Conservation (phyloP, 1,140 invertebrate genomes). For the Polyergus mexicanus region DNA sequence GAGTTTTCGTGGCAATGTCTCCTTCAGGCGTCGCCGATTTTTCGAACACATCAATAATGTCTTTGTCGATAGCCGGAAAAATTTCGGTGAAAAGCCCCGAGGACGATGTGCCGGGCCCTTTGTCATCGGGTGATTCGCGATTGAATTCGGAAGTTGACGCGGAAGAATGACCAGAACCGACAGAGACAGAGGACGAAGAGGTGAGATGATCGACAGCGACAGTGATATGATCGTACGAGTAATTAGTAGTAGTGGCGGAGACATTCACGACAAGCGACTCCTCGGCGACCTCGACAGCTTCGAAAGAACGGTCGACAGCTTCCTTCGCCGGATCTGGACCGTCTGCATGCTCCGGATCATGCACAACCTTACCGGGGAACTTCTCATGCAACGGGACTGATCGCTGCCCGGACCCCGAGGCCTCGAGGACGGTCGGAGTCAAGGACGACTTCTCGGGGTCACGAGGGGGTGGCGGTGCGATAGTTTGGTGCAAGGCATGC, state of each 20-base stretch:
- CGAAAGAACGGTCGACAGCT: background rate
- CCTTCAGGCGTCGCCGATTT: background rate
- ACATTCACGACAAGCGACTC: constrained; percentile 40
- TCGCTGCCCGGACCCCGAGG: constrained; percentile 35
- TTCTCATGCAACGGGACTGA: constrained; percentile 68
- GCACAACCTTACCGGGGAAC: constrained; percentile 76
- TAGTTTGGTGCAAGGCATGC: constrained; percentile 86
- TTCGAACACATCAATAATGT: background rate
- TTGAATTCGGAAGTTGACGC: background rate
- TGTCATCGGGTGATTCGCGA: background rate
- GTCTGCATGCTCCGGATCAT: constrained; percentile 71
- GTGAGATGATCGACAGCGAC: constrained; percentile 44
- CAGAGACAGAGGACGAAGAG: constrained; percentile 58
- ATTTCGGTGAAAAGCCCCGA: background rate
- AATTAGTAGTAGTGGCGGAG: constrained; percentile 59
- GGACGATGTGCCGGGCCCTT: background rate
- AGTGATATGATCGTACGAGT: constrained; percentile 59
- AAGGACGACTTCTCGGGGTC: constrained; percentile 38
- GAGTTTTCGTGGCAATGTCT: background rate
- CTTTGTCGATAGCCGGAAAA: background rate
- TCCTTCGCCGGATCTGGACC: constrained; percentile 16
- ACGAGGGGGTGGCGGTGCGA: constrained; percentile 48
- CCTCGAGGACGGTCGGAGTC: background rate
- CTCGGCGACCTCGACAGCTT: background rate
- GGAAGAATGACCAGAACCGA: constrained; percentile 38